Percentiles rank a stretch among this genome's conserved stretches.
phyloP scores from a whole-genome alignment of 2,797 vertebrate genomes.

The Dicrostonyx torquatus region DNA sequence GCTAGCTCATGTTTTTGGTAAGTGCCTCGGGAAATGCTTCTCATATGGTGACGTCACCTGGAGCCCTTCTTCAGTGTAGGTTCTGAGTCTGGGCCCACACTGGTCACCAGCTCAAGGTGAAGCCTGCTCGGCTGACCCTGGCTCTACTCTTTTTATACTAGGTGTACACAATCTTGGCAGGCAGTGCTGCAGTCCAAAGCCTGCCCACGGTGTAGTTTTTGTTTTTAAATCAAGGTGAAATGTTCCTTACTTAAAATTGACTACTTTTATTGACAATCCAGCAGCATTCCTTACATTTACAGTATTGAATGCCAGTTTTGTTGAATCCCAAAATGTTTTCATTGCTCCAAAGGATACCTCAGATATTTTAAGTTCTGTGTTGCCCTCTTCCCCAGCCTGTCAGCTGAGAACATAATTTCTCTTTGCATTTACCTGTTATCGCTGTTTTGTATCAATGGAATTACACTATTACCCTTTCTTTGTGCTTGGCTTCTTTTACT shows the following conservation, averaged over 20 bases:
- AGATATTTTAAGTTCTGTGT: not conserved
- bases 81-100: not conserved
- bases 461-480: not conserved
- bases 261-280: not conserved
- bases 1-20: not conserved
- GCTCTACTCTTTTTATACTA: not conserved
- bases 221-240: not conserved
- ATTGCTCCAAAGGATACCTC: not conserved
- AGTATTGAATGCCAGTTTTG: not conserved
- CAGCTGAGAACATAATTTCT: not conserved
- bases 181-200: not conserved
- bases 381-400: not conserved
- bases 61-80: not conserved
- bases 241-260: not conserved
- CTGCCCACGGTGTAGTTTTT: not conserved
- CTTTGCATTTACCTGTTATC: not conserved
- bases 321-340: not conserved
- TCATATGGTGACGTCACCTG: not conserved
- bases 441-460: not conserved
- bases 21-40: not conserved
- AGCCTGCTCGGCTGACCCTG: not conserved
- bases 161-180: not conserved
- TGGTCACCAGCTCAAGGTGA: not conserved
- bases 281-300: not conserved
- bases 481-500: not conserved